Evolutionary conservation across 2,888 invertebrate species (phyloP).

Genomic region (Pollenia angustigena): DNA sequence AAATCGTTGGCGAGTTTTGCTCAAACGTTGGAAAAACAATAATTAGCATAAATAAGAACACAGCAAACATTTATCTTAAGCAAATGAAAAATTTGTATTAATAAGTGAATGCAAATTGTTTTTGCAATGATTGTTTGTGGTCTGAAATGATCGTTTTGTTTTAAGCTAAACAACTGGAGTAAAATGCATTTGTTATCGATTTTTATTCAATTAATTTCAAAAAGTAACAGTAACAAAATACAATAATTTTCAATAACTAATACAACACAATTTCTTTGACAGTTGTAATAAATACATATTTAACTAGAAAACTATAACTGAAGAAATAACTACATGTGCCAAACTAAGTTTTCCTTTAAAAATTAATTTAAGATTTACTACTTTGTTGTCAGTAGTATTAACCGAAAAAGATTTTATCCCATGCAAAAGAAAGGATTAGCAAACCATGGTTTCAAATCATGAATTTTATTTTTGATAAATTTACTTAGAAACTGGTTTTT

Average conservation of each 20-base stretch:
- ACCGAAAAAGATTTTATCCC: neutral
- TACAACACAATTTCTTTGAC: constrained; percentile 9
- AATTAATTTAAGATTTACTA: constrained; percentile 62
- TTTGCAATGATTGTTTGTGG: neutral
- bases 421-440: constrained; percentile 58
- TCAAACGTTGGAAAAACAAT: constrained; percentile 82
- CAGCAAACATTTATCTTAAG: neutral
- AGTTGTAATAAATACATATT: constrained; percentile 11
- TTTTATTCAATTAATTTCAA: constrained; percentile 44
- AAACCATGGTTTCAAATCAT: constrained; percentile 71
- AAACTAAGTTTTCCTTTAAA: constrained; percentile 77
- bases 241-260: constrained; percentile 39
- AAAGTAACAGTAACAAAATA: constrained; percentile 43
- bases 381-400: neutral
- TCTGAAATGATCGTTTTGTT: neutral
- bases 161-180: constrained; percentile 32
- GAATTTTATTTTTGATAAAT: constrained; percentile 67
- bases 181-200: constrained; percentile 65
- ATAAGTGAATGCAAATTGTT: neutral
- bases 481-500: neutral
- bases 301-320: neutral
- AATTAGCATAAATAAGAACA: constrained; percentile 71
- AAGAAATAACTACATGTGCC: constrained; percentile 77
- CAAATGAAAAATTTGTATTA: neutral
- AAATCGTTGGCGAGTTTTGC: constrained; percentile 82